phyloP scores from a whole-genome alignment of 2,113 vertebrate species.

The Ptilorrhoa leucosticta region DNA sequence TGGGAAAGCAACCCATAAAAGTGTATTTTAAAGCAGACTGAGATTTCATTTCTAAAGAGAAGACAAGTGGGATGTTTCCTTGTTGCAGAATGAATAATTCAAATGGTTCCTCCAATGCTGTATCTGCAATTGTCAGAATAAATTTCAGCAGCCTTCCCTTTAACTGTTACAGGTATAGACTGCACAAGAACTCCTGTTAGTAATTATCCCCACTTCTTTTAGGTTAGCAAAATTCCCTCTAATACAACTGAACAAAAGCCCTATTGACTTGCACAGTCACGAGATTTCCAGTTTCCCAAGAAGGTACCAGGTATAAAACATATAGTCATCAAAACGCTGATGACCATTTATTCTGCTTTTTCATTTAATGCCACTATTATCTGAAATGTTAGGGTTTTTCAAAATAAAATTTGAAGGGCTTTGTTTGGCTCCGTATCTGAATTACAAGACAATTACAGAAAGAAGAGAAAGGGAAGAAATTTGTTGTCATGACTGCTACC shows the following conservation, averaged over 20 bases:
- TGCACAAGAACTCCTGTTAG: slow-evolving; percentile 17
- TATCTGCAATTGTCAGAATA: slow-evolving; percentile 49
- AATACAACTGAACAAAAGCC: neutral
- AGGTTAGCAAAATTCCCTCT: neutral
- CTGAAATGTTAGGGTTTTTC: neutral
- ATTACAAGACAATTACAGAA: neutral
- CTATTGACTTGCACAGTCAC: neutral
- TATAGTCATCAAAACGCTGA: neutral
- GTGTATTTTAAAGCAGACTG: slow-evolving; percentile 23
- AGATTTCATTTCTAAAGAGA: slow-evolving; percentile 49
- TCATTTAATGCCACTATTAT: neutral
- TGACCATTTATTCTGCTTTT: neutral
- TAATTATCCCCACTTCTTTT: slow-evolving; percentile 10
- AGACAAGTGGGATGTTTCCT: slow-evolving; percentile 55
- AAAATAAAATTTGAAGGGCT: neutral
- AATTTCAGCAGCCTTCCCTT: slow-evolving; percentile 43
- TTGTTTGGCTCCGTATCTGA: neutral
- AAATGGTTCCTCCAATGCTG: slow-evolving; percentile 28
- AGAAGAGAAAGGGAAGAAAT: neutral
- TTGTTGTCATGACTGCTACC: slow-evolving; percentile 29
- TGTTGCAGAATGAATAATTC: slow-evolving; percentile 68
- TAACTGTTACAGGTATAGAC: slow-evolving; percentile 25
- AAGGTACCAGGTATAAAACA: neutral
- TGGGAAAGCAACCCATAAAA: neutral
- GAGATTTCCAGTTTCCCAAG: neutral